A percentile compares a stretch with the other conserved stretches of the same genome.
phyloP scores from a whole-genome alignment of 1,140 invertebrate species.

The Anastrepha ludens region DNA sequence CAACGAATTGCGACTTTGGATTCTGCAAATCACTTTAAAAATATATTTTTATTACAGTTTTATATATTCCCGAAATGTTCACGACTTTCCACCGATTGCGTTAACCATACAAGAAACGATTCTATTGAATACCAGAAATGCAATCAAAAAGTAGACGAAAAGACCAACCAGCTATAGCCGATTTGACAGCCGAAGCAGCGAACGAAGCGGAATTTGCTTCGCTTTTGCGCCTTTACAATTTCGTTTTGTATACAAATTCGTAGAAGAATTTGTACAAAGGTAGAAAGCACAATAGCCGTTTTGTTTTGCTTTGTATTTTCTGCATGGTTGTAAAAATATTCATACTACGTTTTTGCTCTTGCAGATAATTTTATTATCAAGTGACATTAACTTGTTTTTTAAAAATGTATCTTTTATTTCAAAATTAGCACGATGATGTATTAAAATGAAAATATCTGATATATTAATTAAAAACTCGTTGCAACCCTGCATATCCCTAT shows the following conservation, averaged over 20 bases:
- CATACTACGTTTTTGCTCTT: too few species aligned
- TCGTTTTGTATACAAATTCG: background rate
- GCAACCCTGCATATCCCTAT: background rate
- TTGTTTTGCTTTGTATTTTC: conserved; percentile 44
- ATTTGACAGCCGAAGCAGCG: conserved; percentile 49
- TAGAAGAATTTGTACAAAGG: background rate
- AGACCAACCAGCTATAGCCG: conserved; percentile 2
- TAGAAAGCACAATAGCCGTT: background rate
- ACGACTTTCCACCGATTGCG: conserved; percentile 13
- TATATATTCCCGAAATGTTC: conserved; percentile 16
- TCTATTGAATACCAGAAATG: conserved; percentile 29
- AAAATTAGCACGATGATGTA: too few species aligned
- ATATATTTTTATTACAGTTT: background rate
- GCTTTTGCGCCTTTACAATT: conserved; percentile 50
- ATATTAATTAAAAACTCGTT: background rate
- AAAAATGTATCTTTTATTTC: too few species aligned
- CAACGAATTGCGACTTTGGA: background rate
- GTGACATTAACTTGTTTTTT: too few species aligned
- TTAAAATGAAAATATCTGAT: too few species aligned
- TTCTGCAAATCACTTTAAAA: background rate
- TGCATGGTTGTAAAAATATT: background rate
- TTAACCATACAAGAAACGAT: conserved; percentile 43
- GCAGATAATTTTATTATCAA: too few species aligned
- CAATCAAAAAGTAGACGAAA: conserved; percentile 19
- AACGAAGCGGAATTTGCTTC: conserved; percentile 33